Percentiles rank a stretch among this genome's conserved stretches.
phyloP scores from a whole-genome alignment of 2,113 vertebrate genomes.

The Paradisaea rubra region DNA sequence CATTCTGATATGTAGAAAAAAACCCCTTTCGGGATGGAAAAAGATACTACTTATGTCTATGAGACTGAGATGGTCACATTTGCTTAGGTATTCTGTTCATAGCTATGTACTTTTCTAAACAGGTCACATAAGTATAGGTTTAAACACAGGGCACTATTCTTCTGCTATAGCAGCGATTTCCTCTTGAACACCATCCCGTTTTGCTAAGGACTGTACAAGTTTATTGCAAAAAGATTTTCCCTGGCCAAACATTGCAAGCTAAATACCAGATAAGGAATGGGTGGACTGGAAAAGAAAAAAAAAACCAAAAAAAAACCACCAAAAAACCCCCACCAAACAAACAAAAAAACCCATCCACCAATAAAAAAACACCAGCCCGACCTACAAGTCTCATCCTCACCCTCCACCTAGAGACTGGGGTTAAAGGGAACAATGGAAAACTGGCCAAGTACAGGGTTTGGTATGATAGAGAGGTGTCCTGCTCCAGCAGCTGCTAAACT shows the following conservation, averaged over 20 bases:
- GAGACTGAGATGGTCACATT: not conserved
- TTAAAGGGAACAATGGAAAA: not conserved
- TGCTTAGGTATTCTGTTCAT: not conserved
- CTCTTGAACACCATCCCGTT: not conserved
- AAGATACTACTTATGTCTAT: not conserved
- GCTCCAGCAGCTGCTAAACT: not conserved
- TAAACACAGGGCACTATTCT: not conserved
- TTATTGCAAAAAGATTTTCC: not conserved
- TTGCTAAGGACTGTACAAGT: not conserved
- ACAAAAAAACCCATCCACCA: not conserved
- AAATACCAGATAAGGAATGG: not conserved
- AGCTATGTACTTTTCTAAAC: not conserved
- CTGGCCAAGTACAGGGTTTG: not conserved
- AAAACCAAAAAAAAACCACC: too few species aligned
- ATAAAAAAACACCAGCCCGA: not conserved
- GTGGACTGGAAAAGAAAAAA: not conserved
- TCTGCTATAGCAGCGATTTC: not conserved
- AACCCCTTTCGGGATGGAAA: not conserved
- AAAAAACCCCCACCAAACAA: too few species aligned
- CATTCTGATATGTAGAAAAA: not conserved
- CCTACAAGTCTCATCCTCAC: not conserved
- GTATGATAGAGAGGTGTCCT: not conserved
- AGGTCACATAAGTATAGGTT: not conserved
- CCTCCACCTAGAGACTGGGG: not conserved
- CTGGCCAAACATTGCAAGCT: not conserved